Evolutionary conservation across 53 echinoderm and acorn worm genomes (phyloP), one percentile per base, ranked within the genome.

Genomic region (Holothuria leucospilota): DNA sequence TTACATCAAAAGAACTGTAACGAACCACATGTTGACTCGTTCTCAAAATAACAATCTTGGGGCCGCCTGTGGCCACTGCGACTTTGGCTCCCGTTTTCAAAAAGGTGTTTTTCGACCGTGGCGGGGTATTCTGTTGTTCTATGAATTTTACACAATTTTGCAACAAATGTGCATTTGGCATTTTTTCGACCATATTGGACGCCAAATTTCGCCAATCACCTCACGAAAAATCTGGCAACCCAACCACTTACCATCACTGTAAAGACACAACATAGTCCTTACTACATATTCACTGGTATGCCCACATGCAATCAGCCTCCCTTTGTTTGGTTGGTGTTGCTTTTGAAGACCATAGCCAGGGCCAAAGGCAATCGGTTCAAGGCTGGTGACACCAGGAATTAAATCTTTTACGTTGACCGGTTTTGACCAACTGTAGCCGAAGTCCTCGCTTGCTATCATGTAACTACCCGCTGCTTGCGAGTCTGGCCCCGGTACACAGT

Each of bases 311-410:
- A 92, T 80, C 23, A 92, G 66, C 15, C 92, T 75, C 13, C 92
- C 92, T 52, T 92, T 92, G 79, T 88, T 77, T 18, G 92, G 92
- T 5, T 51, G 59, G 18, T 61, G 30, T 29, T 85, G 53, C 52
- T 92, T 92, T 63, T 92, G 92, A 51, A 92, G 71, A 14, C 92
- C 92, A 39, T 89, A 92, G 11, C 92, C 92, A 38, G 92, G 92
- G 13, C 92, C 92, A 53, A 85, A 88, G 0, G 81, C 59, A 24
- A 85, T 20, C 27, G 71, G 75, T 40, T 71, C 69, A 13, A 87
- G 80, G 12, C 68, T 66, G 0, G 26, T 25, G 30, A 88, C 13
- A 0, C 51, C 82, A 34, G 92, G 89, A 74, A 88, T 92, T 11
- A 62, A 64, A 20, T 85, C 63, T 20, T 42, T 78, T 12, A 92